Conservation (phyloP, 1,140 invertebrate species). For the Bradysia coprophila region DNA sequence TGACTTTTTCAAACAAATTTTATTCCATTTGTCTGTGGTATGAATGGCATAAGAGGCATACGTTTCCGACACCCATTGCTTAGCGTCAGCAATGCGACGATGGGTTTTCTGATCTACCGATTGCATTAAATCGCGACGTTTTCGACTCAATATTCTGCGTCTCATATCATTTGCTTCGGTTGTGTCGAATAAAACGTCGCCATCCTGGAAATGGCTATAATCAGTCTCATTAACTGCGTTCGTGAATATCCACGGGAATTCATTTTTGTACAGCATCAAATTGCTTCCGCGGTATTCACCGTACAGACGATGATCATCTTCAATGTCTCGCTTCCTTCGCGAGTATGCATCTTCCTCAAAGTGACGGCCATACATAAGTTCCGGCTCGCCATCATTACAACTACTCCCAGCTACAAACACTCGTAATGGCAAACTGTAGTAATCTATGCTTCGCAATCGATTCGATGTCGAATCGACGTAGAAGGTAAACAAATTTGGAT, state of each 20-base stretch:
- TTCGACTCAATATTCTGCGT: constrained; percentile 29
- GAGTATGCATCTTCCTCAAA: constrained; percentile 24
- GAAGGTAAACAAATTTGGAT: constrained; percentile 66
- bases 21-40: constrained; percentile 52
- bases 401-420: constrained; percentile 55
- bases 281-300: constrained; percentile 2
- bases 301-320: neutral
- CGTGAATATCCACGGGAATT: constrained; percentile 1
- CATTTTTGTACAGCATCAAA: constrained; percentile 8
- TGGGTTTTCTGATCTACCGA: constrained; percentile 5
- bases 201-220: constrained; percentile 12
- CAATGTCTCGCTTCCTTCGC: constrained; percentile 2
- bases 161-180: constrained; percentile 24
- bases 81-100: constrained; percentile 36
- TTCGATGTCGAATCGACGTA: constrained; percentile 72
- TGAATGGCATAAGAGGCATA: constrained; percentile 68
- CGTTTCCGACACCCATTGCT: constrained; percentile 66
- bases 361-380: constrained; percentile 28
- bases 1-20: constrained; percentile 55
- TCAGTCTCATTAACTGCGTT: neutral
- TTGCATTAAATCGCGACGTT: constrained; percentile 29
- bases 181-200: constrained; percentile 20
- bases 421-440: constrained; percentile 61
- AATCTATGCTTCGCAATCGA: constrained; percentile 56
- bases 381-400: constrained; percentile 41